Conservation (phyloP, 2,797 vertebrate genomes). For the Centroberyx gerrardi region DNA sequence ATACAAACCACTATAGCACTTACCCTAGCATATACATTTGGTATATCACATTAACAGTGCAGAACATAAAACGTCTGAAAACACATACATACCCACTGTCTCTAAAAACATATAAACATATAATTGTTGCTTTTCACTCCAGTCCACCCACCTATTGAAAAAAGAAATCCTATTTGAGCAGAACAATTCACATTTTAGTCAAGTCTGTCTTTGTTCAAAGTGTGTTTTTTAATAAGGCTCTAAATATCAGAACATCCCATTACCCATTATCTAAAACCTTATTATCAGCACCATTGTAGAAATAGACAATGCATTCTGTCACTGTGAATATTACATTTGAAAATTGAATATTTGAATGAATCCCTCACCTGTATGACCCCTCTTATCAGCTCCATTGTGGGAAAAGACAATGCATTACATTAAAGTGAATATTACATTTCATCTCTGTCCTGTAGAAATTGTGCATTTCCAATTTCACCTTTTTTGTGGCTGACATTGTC, state of each 20-base stretch:
- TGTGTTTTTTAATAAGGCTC: conserved; percentile 73
- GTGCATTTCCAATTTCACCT: conserved; percentile 39
- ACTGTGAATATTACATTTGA: conserved; percentile 76
- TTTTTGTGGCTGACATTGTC: conserved; percentile 31
- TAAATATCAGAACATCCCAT: conserved; percentile 80
- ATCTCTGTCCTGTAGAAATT: conserved; percentile 55
- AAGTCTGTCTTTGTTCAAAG: conserved; percentile 45
- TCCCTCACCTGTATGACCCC: conserved; percentile 73
- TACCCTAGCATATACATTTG: conserved; percentile 32
- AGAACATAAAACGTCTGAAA: conserved; percentile 28
- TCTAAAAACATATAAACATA: conserved; percentile 1
- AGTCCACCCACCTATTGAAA: background rate
- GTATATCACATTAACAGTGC: conserved; percentile 33
- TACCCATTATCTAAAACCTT: conserved; percentile 74
- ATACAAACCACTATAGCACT: conserved; percentile 44
- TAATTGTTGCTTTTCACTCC: conserved; percentile 20
- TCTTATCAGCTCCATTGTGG: conserved; percentile 77
- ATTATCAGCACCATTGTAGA: conserved; percentile 76
- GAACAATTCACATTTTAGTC: conserved; percentile 36
- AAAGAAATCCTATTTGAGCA: conserved; percentile 25
- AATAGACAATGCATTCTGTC: conserved; percentile 75
- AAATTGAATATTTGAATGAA: conserved; percentile 80
- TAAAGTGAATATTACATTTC: conserved; percentile 77
- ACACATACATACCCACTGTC: background rate
- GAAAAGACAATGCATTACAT: conserved; percentile 78